Base-by-base conservation (phyloP, 2,888 invertebrate species). In the Rhorus exstirpatorius region DNA sequence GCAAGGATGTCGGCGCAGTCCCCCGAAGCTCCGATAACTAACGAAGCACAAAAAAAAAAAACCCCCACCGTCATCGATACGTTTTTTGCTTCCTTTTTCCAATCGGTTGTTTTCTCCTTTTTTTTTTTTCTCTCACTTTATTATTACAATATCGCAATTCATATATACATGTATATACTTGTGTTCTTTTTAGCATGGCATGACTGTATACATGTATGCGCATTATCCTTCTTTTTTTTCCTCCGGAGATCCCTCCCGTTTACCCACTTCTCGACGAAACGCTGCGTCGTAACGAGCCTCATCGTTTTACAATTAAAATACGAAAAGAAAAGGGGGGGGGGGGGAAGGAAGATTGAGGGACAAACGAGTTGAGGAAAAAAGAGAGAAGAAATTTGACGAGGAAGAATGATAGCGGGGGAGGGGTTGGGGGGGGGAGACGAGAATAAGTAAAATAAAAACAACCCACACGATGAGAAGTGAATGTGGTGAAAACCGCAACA, bases 401-500 rank as follows among this genome's bases (percentile, higher is more conserved):
- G 84, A 89, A 85, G 83, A 55, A 78, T 76, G 76, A 61, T 76
- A 70, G 44, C 41, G n/a, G 10, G 17, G n/a, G 10, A 31, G 19
- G 14, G 51, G n/a, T n/a, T n/a, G n/a, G n/a, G n/a, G n/a, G n/a
- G n/a, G n/a, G n/a, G n/a, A n/a, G n/a, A n/a, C n/a, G 26, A 51
- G 14, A 44, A 68, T n/a, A 24, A 4, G 44, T 7, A 8, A 44
- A 38, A 60, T 0, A 17, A 67, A 31, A 67, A 41, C 70, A 83
- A 84, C n/a, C 81, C 90, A 84, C 83, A 84, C 86, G 86, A 88
- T 88, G 89, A 87, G 87, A 91, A 87, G 86, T 89, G 88, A 91
- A 89, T 88, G 89, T 90, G 91, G 90, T 90, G 86, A 90, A 91
- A 92, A 91, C 90, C 91, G 90, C 89, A 91, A 92, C 90, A 92